phyloP scores from a whole-genome alignment of 2,797 vertebrate species.

The Linurgus olivaceus region DNA sequence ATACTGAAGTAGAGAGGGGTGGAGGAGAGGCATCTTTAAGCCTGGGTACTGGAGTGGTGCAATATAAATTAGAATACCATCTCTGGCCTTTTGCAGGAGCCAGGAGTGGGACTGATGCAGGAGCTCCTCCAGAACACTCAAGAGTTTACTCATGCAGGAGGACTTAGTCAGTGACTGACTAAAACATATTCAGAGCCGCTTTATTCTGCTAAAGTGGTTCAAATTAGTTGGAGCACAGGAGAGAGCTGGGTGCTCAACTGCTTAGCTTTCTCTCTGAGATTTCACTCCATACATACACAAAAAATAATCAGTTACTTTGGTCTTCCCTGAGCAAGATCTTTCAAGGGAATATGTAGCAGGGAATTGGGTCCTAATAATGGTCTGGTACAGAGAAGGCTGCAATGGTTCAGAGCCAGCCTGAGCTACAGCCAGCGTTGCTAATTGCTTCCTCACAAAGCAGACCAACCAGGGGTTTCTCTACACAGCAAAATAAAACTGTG shows the following conservation, averaged over 20 bases:
- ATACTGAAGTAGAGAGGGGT: neutral
- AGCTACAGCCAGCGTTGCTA: neutral
- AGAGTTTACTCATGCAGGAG: neutral
- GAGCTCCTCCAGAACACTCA: neutral
- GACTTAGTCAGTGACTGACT: neutral
- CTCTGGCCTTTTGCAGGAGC: neutral
- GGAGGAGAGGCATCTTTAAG: neutral
- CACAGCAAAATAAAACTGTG: neutral
- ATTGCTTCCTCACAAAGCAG: neutral
- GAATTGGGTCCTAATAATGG: neutral
- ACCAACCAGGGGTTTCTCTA: neutral
- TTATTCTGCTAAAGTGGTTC: neutral
- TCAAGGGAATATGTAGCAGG: neutral
- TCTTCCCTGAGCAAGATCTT: neutral
- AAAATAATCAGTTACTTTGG: neutral
- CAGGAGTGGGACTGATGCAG: neutral
- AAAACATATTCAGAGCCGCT: neutral
- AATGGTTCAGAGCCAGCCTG: neutral
- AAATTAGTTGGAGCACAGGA: neutral
- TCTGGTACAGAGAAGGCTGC: neutral
- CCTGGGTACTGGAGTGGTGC: neutral
- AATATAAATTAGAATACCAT: neutral
- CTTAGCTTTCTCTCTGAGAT: neutral
- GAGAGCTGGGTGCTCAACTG: neutral
- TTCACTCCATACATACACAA: neutral